Evolutionary conservation across 2,888 invertebrate genomes (phyloP).

Genomic region (Helicoverpa assulta): DNA sequence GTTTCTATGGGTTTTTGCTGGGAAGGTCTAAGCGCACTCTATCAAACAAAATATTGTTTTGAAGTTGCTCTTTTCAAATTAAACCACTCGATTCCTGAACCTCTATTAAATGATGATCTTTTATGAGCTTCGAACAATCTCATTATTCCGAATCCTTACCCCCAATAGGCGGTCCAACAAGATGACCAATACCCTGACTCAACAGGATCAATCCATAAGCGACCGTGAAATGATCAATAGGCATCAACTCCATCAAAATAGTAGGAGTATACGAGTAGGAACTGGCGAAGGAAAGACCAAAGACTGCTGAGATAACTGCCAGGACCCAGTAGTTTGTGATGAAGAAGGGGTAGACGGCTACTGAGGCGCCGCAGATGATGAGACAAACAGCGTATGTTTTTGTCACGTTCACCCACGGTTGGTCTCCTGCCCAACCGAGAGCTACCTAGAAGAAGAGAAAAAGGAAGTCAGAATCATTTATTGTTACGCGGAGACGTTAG

Average conservation of each 20-base stretch:
- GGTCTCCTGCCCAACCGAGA: slow-evolving; percentile 97
- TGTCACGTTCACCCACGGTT: slow-evolving; percentile 95
- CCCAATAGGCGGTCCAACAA: slow-evolving; percentile 97
- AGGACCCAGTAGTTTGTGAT: slow-evolving; percentile 87
- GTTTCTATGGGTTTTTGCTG: no score
- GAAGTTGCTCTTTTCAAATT: no score
- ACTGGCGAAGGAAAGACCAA: slow-evolving; percentile 97
- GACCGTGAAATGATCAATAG: slow-evolving; percentile 96
- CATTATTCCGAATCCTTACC: slow-evolving; percentile 88
- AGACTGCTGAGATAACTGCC: slow-evolving; percentile 90
- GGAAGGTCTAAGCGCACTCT: no score
- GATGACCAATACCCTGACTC: slow-evolving; percentile 98
- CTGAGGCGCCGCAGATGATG: slow-evolving; percentile 91
- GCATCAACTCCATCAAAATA: slow-evolving; percentile 96
- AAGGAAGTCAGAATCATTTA: background rate
- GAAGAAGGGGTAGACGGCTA: slow-evolving; percentile 90
- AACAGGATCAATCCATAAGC: slow-evolving; percentile 97
- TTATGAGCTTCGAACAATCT: no score
- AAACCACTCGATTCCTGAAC: no score
- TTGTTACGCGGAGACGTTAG: no score
- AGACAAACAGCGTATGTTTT: slow-evolving; percentile 95
- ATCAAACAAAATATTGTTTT: no score
- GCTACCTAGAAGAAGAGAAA: slow-evolving; percentile 89
- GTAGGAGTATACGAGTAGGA: slow-evolving; percentile 97
- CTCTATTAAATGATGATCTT: no score